Conservation (phyloP, 2,797 vertebrate genomes). For the Australoheros facetus region DNA sequence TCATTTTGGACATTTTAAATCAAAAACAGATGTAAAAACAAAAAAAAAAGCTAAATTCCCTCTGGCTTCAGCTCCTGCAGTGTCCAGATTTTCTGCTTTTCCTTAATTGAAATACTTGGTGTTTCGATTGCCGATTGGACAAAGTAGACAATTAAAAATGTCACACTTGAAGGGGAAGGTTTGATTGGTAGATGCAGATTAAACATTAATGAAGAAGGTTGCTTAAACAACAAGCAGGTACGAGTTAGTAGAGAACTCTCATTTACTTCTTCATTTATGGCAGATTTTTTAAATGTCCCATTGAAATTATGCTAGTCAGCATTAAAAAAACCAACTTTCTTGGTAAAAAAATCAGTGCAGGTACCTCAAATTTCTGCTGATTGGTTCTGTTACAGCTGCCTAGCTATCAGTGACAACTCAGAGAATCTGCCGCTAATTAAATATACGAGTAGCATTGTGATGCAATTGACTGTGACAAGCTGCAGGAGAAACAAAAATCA, state of each 20-base stretch:
- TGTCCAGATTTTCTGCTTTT: neutral
- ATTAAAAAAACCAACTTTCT: slow-evolving; percentile 1
- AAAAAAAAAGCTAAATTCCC: neutral
- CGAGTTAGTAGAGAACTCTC: neutral
- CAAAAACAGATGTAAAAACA: neutral
- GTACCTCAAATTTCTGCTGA: slow-evolving; percentile 35
- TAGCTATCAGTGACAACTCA: slow-evolving; percentile 31
- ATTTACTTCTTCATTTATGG: neutral
- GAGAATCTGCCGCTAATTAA: slow-evolving; percentile 39
- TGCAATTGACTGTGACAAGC: slow-evolving; percentile 28
- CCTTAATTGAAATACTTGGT: neutral
- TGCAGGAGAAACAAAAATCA: slow-evolving; percentile 22
- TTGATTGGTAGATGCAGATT: neutral
- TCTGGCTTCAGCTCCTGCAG: neutral
- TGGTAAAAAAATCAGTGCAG: slow-evolving; percentile 9
- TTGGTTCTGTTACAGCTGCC: slow-evolving; percentile 38
- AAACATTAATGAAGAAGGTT: neutral
- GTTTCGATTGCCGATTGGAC: neutral
- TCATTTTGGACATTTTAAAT: neutral
- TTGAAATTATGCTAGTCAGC: neutral
- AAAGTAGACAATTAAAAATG: neutral
- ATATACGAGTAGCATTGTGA: slow-evolving; percentile 28
- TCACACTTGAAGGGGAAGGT: neutral
- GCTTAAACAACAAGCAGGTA: neutral
- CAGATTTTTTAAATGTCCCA: neutral